Percentiles rank a stretch among this genome's conserved stretches.
phyloP scores from a whole-genome alignment of 2,888 invertebrate species.

The Diploptera punctata region DNA sequence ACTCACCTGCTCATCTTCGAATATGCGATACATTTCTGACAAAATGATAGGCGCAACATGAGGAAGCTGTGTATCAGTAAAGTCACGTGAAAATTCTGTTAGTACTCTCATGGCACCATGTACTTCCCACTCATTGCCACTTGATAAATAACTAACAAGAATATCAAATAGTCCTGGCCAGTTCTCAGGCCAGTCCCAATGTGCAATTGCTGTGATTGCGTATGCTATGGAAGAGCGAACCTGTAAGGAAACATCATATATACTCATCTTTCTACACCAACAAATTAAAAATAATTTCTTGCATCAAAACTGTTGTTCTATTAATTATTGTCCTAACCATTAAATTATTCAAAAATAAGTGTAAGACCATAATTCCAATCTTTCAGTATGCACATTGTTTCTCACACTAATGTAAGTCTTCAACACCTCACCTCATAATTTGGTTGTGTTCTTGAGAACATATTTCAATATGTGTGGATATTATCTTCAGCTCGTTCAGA shows the following conservation, averaged over 20 bases:
- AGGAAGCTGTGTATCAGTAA: constrained; percentile 67
- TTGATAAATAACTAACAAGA: constrained; percentile 67
- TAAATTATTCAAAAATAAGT: no score
- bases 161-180: constrained; percentile 74
- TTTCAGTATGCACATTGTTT: no score
- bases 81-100: constrained; percentile 70
- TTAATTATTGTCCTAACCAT: no score
- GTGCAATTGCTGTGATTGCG: constrained; percentile 73
- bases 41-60: constrained; percentile 72
- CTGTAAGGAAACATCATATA: constrained; percentile 46
- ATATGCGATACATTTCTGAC: constrained; percentile 73
- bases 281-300: background rate
- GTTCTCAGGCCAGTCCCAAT: constrained; percentile 74
- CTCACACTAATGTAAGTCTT: no score
- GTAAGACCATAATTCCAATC: no score
- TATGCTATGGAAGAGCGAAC: constrained; percentile 71
- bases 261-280: constrained; percentile 14
- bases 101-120: constrained; percentile 76
- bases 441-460: no score
- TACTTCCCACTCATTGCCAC: constrained; percentile 63
- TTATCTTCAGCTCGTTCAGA: no score
- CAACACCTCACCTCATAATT: no score
- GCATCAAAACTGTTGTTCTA: background rate
- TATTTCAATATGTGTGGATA: no score
- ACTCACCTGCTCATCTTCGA: constrained; percentile 64